These are phyloP conservation scores for Anthopleura sola DNA, from an alignment of 64 coral and sea anemone species.

Conservation along the genomic window DNA sequence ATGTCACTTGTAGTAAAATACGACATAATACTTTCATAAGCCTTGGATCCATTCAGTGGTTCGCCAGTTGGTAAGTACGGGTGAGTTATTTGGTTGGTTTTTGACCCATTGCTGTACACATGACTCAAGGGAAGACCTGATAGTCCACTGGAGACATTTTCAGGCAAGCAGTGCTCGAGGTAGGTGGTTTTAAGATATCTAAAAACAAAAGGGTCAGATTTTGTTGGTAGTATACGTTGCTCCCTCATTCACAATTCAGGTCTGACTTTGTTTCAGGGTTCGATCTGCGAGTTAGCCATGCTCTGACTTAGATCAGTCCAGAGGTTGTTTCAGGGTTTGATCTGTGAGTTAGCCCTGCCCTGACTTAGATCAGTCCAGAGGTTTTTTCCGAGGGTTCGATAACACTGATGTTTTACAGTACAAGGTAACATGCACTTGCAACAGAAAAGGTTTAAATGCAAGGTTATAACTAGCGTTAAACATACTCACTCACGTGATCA, in stretches of 20 bases:
- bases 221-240: too few species aligned
- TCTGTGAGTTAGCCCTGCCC: too few species aligned
- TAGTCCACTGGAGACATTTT: constrained; percentile 69
- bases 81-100: constrained; percentile 9
- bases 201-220: not conserved
- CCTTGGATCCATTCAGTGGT: constrained; percentile 27
- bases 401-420: too few species aligned
- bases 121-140: constrained; percentile 56
- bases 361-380: too few species aligned
- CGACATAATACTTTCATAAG: constrained; percentile 28
- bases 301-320: too few species aligned
- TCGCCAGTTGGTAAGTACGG: constrained; percentile 22
- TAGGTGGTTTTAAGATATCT: constrained; percentile 38
- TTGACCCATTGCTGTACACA: constrained; percentile 38
- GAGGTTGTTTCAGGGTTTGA: too few species aligned
- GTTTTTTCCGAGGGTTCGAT: constrained; percentile 32
- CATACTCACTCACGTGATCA: constrained; percentile 59
- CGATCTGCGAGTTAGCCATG: too few species aligned
- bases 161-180: constrained; percentile 64
- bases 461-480: not conserved
- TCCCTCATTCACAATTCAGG: too few species aligned
- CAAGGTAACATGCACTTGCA: too few species aligned
- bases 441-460: too few species aligned
- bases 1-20: constrained; percentile 40
- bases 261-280: not conserved